Base-by-base conservation (phyloP, 2,888 invertebrate species). In the Euplexia lucipara region DNA sequence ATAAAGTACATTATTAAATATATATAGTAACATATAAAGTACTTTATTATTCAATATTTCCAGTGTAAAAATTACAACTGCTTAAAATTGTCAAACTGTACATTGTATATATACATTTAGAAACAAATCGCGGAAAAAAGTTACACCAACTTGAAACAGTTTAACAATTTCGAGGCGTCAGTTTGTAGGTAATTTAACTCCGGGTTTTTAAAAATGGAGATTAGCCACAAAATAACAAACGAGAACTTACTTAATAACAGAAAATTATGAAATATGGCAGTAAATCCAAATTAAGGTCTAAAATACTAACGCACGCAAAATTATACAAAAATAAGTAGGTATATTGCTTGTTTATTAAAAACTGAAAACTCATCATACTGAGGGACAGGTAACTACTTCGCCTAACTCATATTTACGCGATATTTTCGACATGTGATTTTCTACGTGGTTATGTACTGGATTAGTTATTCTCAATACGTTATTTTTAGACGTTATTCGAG, bases 401-500 rank as follows among this genome's bases (percentile, higher is more conserved):
- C 95, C 95, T 64, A 88, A 85, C 65, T 94, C 93, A 79, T 95
- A 95, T 81, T 95, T 95, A 1, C 90, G 88, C 26, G 88, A 77
- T 39, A 95, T 95, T 84, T 95, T 95, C 61, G 88, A 81, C 87
- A 93, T 90, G 78, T 95, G 95, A 71, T 94, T 92, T 20, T 92
- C 92, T 34, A 80, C 44, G 65, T 95, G 95, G 71, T 95, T 95
- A 70, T 95, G 95, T 20, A 95, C 88, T 3, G 94, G 91, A 66
- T 95, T 95, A n/a, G 95, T 95, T 70, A 95, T 90, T 68, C 90
- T 88, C 39, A 95, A 78, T 9, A 94, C 83, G 78, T 95, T 95
- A 79, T 95, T 93, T 84, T 95, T 95, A 10, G 95, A 95, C 3
- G 95, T 95, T 65, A 95, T 95, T 66, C 95, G 88, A 10, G 95